These are phyloP conservation scores for Galbula dea DNA, from an alignment of 2,113 vertebrate species.

Conservation along the genomic window DNA sequence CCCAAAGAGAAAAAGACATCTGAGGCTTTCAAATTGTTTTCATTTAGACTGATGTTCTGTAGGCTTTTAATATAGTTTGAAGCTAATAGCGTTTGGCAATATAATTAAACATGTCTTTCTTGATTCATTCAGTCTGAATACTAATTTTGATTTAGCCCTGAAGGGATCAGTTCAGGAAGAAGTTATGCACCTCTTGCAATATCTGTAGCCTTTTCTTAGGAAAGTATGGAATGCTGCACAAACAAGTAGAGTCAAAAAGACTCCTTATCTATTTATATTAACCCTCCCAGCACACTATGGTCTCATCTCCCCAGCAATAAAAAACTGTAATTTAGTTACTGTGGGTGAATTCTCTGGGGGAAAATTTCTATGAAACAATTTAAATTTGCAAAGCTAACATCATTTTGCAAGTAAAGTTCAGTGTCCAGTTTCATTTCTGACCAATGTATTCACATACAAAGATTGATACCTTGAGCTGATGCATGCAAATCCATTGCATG, in stretches of 20 bases:
- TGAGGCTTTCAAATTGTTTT: neutral
- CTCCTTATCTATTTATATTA: constrained; percentile 30
- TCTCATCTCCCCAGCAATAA: neutral
- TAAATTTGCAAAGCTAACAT: neutral
- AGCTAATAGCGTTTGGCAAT: constrained; percentile 50
- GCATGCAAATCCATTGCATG: neutral
- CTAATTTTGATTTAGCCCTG: constrained; percentile 46
- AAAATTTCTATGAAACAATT: neutral
- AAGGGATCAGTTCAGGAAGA: constrained; percentile 35
- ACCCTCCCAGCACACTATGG: neutral
- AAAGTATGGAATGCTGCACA: constrained; percentile 48
- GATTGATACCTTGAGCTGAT: neutral
- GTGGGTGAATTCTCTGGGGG: neutral
- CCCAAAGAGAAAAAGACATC: neutral
- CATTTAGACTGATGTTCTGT: neutral
- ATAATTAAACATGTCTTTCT: constrained; percentile 55
- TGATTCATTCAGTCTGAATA: constrained; percentile 31
- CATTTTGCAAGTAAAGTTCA: neutral
- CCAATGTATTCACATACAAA: neutral
- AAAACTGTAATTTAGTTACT: constrained; percentile 17
- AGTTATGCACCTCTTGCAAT: constrained; percentile 21
- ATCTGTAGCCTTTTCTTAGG: neutral
- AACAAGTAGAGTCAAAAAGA: constrained; percentile 43
- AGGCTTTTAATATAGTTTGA: constrained; percentile 34
- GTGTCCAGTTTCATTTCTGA: neutral